phyloP scores from a whole-genome alignment of 64 coral and sea anemone species.

The Montipora sp. region DNA sequence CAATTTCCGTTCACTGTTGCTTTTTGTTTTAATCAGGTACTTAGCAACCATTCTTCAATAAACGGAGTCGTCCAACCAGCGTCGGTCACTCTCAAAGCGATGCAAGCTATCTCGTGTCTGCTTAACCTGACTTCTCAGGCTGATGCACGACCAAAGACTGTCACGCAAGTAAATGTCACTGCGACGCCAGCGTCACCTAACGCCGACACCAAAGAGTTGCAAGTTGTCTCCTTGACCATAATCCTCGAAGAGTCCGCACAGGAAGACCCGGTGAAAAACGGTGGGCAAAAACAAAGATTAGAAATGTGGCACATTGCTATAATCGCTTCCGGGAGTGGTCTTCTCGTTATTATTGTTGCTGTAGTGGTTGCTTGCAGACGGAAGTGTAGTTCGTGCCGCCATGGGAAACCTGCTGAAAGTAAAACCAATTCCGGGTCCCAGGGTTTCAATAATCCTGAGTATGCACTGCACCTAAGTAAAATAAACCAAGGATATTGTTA shows the following conservation, averaged over 20 bases:
- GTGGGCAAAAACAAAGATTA: not conserved
- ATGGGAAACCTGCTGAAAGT: too few species aligned
- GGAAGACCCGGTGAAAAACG: not conserved
- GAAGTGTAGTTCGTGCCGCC: too few species aligned
- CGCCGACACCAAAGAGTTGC: not conserved
- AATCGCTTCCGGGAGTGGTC: too few species aligned
- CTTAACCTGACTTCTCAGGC: not conserved
- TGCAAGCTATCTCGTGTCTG: not conserved
- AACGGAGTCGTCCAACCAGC: not conserved
- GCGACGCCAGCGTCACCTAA: conserved; percentile 24
- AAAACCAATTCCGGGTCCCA: too few species aligned
- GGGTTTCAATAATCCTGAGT: too few species aligned
- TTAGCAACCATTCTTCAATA: not conserved
- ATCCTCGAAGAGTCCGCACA: not conserved
- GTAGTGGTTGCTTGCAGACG: too few species aligned
- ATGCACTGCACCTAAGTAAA: too few species aligned
- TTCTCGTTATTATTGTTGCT: too few species aligned
- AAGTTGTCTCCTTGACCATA: conserved; percentile 30
- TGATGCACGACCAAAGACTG: not conserved
- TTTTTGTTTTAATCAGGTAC: not conserved
- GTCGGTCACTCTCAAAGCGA: not conserved
- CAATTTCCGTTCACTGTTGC: too few species aligned
- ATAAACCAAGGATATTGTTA: too few species aligned
- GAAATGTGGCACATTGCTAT: not conserved
- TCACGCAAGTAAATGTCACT: conserved; percentile 26